Percentiles rank a stretch among this genome's conserved stretches.
Evolutionary conservation across 2,888 invertebrate genomes (phyloP).

Genomic region (Himalopsyche anomala): DNA sequence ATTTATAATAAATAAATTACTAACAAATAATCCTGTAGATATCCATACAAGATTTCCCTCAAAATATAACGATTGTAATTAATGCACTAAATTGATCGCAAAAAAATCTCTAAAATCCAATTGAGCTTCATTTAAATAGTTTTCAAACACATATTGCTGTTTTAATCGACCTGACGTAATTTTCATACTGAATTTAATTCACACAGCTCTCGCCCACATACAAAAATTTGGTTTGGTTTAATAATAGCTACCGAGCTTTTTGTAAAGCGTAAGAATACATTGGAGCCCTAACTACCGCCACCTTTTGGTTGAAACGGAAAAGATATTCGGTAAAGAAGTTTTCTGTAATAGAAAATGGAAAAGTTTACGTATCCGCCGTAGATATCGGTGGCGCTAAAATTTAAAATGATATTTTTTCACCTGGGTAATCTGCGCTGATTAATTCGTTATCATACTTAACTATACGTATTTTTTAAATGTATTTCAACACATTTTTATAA

Average conservation of each 20-base stretch:
- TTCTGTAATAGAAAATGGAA: slow-evolving; percentile 5
- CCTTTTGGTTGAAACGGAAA: background rate
- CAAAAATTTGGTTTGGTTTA: background rate
- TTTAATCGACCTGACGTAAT: background rate
- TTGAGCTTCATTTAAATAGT: background rate
- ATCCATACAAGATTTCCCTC: too few species aligned
- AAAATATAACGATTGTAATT: too few species aligned
- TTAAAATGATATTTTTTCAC: too few species aligned
- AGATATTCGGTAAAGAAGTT: slow-evolving; percentile 3
- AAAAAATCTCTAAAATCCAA: too few species aligned
- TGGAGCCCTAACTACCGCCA: slow-evolving; percentile 9
- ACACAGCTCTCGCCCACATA: background rate
- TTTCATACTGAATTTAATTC: background rate
- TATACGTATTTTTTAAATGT: too few species aligned
- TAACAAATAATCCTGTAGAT: too few species aligned
- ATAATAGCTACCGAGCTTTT: background rate
- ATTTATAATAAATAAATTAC: too few species aligned
- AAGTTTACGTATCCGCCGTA: background rate
- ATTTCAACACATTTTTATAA: too few species aligned
- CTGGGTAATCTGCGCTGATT: too few species aligned
- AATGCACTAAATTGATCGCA: too few species aligned
- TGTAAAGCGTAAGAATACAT: background rate
- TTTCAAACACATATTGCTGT: background rate
- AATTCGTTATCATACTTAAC: too few species aligned
- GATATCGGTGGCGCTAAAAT: background rate